Evolutionary conservation across 1,140 invertebrate genomes (phyloP).

Genomic region (Phortica variegata): DNA sequence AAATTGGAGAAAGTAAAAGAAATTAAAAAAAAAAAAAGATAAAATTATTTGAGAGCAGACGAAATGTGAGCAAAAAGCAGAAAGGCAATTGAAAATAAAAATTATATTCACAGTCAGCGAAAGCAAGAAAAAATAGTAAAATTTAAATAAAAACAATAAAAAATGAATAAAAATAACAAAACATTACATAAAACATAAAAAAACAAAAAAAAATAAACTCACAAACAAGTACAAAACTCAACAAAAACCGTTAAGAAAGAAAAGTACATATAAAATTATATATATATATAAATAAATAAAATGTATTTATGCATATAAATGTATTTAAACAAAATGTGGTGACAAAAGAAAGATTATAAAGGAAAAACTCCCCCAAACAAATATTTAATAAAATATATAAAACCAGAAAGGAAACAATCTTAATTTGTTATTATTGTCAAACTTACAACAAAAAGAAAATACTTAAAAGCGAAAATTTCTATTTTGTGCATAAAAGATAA

Average conservation of each 20-base stretch:
- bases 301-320: slow-evolving; percentile 55
- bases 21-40: slow-evolving; percentile 51
- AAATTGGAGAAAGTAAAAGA: slow-evolving; percentile 35
- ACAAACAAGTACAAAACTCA: not conserved
- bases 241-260: slow-evolving; percentile 12
- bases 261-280: slow-evolving; percentile 35
- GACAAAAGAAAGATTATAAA: slow-evolving; percentile 11
- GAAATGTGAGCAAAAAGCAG: too few species aligned
- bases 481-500: too few species aligned
- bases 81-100: too few species aligned
- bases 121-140: too few species aligned
- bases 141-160: too few species aligned
- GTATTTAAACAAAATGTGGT: slow-evolving; percentile 52
- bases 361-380: slow-evolving; percentile 48
- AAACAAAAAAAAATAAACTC: not conserved
- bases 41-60: slow-evolving; percentile 31
- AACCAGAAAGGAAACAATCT: too few species aligned
- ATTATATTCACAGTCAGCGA: too few species aligned
- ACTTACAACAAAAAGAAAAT: too few species aligned
- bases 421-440: too few species aligned
- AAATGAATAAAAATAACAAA: slow-evolving; percentile 3
- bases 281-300: slow-evolving; percentile 45
- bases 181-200: slow-evolving; percentile 11
- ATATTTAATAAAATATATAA: slow-evolving; percentile 3
- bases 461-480: too few species aligned